A percentile compares a stretch with the other conserved stretches of the same genome.
These are phyloP conservation scores for Drosophila parvula DNA, from an alignment of 1,140 invertebrate species.

Conservation along the genomic window DNA sequence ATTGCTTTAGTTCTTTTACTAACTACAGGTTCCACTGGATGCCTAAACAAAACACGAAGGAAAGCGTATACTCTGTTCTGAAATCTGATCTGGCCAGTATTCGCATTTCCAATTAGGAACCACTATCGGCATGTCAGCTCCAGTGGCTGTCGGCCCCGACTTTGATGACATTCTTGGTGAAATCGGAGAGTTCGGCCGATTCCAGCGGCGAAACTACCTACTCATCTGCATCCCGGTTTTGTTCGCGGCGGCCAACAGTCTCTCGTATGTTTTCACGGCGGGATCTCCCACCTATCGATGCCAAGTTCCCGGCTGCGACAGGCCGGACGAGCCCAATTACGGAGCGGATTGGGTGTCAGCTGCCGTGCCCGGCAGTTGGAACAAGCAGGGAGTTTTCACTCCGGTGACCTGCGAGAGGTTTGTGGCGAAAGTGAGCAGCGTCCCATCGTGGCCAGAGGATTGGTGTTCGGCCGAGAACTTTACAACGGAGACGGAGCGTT, in stretches of 20 bases:
- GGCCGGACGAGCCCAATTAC: constrained; percentile 66
- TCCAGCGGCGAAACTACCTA: constrained; percentile 86
- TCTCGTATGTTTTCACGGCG: constrained; percentile 87
- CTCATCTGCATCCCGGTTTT: constrained; percentile 86
- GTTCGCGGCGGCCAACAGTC: constrained; percentile 86
- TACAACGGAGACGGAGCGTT: constrained; percentile 68
- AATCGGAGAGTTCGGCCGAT: constrained; percentile 86
- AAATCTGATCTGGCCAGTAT: background rate
- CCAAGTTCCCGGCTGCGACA: constrained; percentile 85
- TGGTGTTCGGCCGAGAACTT: constrained; percentile 77
- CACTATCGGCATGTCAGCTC: constrained; percentile 1
- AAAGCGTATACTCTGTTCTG: background rate
- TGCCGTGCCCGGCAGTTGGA: constrained; percentile 83
- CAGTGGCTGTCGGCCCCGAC: constrained; percentile 37
- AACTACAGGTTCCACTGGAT: background rate
- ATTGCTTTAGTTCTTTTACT: background rate
- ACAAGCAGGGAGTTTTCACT: constrained; percentile 67
- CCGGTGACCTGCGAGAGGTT: constrained; percentile 68
- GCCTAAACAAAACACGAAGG: background rate
- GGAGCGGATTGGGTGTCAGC: constrained; percentile 83
- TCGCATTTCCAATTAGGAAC: background rate
- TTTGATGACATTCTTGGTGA: constrained; percentile 85
- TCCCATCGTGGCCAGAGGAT: background rate
- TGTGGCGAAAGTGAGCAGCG: constrained; percentile 20
- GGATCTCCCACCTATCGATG: constrained; percentile 85